Conservation (phyloP, 1,140 invertebrate genomes). For the Microvelia longipes region DNA sequence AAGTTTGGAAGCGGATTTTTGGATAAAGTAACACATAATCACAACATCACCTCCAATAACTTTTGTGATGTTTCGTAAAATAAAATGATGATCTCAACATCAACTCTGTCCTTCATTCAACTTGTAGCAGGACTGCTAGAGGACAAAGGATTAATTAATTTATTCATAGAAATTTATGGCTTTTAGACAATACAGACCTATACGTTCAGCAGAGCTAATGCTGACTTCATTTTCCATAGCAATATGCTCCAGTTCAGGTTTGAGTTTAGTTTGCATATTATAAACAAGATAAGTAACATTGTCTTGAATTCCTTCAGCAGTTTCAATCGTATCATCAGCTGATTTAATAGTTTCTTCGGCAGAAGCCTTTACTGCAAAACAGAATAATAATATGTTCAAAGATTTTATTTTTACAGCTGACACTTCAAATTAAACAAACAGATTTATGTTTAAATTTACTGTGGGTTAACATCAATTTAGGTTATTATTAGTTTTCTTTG, state of each 20-base stretch:
- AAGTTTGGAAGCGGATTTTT: too few relatives aligned
- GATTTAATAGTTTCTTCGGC: slow-evolving; percentile 11
- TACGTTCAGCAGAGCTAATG: slow-evolving; percentile 30
- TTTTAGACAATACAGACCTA: slow-evolving; percentile 15
- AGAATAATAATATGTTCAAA: not conserved
- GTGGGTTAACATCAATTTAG: not conserved
- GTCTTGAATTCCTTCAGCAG: slow-evolving; percentile 24
- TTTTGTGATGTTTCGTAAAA: too few relatives aligned
- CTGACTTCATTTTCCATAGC: slow-evolving; percentile 37
- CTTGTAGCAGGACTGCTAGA: too few relatives aligned
- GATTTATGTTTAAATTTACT: too few relatives aligned
- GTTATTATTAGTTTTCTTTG: not conserved
- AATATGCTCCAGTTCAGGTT: slow-evolving; percentile 35
- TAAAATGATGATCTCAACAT: too few relatives aligned
- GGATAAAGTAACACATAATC: too few relatives aligned
- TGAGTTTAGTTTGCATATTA: slow-evolving; percentile 27
- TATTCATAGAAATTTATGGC: too few relatives aligned
- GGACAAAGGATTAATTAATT: too few relatives aligned
- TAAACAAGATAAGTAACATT: slow-evolving; percentile 15
- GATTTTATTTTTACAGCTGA: too few relatives aligned
- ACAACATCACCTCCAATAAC: too few relatives aligned
- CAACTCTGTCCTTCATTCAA: too few relatives aligned
- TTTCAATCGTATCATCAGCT: slow-evolving; percentile 11
- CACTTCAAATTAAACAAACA: too few relatives aligned
- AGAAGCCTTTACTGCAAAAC: slow-evolving; percentile 23